Conservation (phyloP, 1,140 invertebrate genomes). For the Brachionus rubens region DNA sequence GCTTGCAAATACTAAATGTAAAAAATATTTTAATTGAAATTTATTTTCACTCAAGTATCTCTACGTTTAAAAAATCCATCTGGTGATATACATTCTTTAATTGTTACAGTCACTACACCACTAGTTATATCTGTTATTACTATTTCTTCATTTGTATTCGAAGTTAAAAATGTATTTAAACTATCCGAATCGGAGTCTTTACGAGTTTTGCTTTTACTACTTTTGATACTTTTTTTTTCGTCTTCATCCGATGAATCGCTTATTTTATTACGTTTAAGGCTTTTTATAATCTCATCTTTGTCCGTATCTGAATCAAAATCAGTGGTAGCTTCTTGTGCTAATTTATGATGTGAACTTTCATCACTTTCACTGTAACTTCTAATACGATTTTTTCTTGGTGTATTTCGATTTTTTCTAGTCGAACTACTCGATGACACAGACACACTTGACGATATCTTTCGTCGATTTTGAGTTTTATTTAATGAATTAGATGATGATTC, state of each 20-base stretch:
- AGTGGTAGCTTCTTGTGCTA: not conserved
- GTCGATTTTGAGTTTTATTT: not conserved
- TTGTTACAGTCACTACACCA: slow-evolving; percentile 30
- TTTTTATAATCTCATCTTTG: not conserved
- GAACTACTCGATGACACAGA: slow-evolving; percentile 1
- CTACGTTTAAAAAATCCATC: slow-evolving; percentile 38
- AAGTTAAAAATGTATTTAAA: slow-evolving; percentile 9
- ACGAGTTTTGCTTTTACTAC: not conserved
- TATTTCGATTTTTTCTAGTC: not conserved
- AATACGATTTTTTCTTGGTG: not conserved
- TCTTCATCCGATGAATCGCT: not conserved
- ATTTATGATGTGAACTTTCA: not conserved
- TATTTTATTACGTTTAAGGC: slow-evolving; percentile 19
- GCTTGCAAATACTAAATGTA: too few relatives aligned
- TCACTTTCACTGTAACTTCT: not conserved
- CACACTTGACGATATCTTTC: not conserved
- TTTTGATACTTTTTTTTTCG: not conserved
- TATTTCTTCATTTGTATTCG: slow-evolving; percentile 24
- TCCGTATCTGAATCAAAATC: slow-evolving; percentile 3
- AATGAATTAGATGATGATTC: not conserved
- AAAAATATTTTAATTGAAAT: too few relatives aligned
- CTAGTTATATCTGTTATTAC: slow-evolving; percentile 38
- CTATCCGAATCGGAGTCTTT: slow-evolving; percentile 23
- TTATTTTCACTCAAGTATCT: not conserved
- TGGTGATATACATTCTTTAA: slow-evolving; percentile 27